Evolutionary conservation across 1,140 invertebrate species (phyloP), one percentile per base, ranked within the genome.

Genomic region (Eumaeus atala): DNA sequence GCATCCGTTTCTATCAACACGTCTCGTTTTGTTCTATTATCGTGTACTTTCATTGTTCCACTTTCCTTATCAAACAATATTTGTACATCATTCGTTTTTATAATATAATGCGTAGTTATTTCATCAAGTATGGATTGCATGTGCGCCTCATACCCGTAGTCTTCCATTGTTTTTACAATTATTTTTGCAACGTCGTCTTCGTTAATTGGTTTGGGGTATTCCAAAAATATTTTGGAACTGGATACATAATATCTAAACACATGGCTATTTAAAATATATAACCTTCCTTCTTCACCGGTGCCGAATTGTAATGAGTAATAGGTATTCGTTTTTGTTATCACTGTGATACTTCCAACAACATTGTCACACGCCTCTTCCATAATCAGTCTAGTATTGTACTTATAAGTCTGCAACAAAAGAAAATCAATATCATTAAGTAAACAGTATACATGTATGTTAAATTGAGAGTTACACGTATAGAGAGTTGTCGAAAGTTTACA

Each of bases 221-320:
- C 83, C 5, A 61, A 48, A 40, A 83, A 86, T 10, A 60, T 38
- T 37, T 70, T 67, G 17, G 53, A 67, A 7, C 74, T 79, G 2
- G 76, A 76, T 69, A 86, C 74, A 58, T 80, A 74, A 60, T 74
- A 84, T 62, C 72, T 70, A n/a, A 86, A 78, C 0, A 83, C 76
- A 62, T 86, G 79, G 40, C 67, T 67, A 38, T 82, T 84, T 33
- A 82, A 51, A 42, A 86, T 72, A 47, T 73, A 63, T 17, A 86
- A 54, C 52, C 58, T 76, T 6, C 67, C 67, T 12, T 56, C 35
- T 69, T 81, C 77, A 12, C 73, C 70, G 6, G 70, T 74, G 51
- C 49, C 21, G 54, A 78, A 86, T 51, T 64, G 17, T 35, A 86
- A 72, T 6, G 62, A 37, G 51, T 69, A 86, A 44, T 71, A 58